Evolutionary conservation across 2,888 invertebrate genomes (phyloP), one percentile per base, ranked within the genome.

Genomic region (Coenonympha glycerion): DNA sequence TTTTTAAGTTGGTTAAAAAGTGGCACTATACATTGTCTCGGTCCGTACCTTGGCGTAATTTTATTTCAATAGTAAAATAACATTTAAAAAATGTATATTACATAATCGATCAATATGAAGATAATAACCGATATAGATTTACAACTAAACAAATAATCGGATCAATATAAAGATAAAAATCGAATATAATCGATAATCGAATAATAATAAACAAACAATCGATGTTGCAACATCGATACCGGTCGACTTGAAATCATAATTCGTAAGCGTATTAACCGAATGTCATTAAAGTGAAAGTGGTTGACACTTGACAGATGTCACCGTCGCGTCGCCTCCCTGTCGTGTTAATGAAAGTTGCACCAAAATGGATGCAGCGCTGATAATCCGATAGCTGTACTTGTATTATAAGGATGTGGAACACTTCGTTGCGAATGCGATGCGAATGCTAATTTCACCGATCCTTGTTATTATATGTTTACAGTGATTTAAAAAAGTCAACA

Each of bases 241-340:
- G 37, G 46, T 37, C n/a, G n/a, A n/a, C n/a, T n/a, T n/a, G n/a
- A n/a, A n/a, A n/a, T n/a, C n/a, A n/a, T n/a, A n/a, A n/a, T n/a
- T n/a, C 46, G 15, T 37, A 11, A 37, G 37, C 36, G 26, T 34
- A 45, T 37, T 46, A 37, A 36, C 33, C 36, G 26, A 13, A 9
- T 24, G 39, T 39, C 15, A 9, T 39, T 34, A 8, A 16, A 58
- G 61, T 56, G 62, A 62, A 62, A 61, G 62, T 58, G 57, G 45
- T 56, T 59, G 60, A 61, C 60, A 58, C 47, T 56, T 59, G 60
- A 61, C 60, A 58, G 55, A 53, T 61, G 60, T 59, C 60, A 61
- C 54, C 51, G n/a, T n/a, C 52, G 55, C 59, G 56, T 54, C 55
- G 52, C 44, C 46, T 45, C 45, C 50, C 44, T 49, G 42, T 44